These are phyloP conservation scores for Fukomys damarensis DNA, from an alignment of 2,113 vertebrate species.

Conservation along the genomic window DNA sequence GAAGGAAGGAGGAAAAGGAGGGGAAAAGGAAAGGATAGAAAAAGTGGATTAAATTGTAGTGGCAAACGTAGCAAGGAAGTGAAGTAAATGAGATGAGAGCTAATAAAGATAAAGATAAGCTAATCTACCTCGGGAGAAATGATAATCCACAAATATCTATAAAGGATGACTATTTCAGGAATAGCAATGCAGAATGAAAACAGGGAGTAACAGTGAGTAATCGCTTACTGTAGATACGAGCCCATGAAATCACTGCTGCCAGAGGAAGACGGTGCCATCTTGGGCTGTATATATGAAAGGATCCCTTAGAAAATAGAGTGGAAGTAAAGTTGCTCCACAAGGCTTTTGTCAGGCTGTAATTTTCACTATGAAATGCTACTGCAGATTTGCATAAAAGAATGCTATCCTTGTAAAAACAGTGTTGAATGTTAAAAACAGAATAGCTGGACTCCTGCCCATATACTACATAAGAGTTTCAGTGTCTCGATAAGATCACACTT, in stretches of 20 bases:
- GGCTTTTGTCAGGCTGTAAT: background rate
- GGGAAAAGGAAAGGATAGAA: background rate
- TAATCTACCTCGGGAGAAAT: background rate
- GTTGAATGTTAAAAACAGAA: background rate
- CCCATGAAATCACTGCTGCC: constrained; percentile 1
- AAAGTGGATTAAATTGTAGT: background rate
- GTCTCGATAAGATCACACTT: background rate
- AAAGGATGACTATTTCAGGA: constrained; percentile 7
- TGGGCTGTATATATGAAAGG: background rate
- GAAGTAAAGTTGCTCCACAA: background rate
- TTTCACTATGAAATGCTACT: constrained; percentile 21
- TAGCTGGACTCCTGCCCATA: background rate
- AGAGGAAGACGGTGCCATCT: constrained; percentile 54
- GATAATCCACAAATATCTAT: background rate
- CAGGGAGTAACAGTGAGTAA: constrained; percentile 39
- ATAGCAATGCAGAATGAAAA: background rate
- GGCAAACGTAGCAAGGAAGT: background rate
- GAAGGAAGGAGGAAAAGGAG: background rate
- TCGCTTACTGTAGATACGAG: constrained; percentile 74
- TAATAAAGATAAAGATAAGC: constrained; percentile 29
- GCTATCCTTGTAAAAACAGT: background rate
- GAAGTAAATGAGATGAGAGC: constrained; percentile 10
- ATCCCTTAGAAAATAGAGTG: background rate
- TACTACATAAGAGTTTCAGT: background rate
- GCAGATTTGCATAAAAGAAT: background rate